phyloP scores from a whole-genome alignment of 2,113 vertebrate species.

The Tragelaphus strepsiceros region DNA sequence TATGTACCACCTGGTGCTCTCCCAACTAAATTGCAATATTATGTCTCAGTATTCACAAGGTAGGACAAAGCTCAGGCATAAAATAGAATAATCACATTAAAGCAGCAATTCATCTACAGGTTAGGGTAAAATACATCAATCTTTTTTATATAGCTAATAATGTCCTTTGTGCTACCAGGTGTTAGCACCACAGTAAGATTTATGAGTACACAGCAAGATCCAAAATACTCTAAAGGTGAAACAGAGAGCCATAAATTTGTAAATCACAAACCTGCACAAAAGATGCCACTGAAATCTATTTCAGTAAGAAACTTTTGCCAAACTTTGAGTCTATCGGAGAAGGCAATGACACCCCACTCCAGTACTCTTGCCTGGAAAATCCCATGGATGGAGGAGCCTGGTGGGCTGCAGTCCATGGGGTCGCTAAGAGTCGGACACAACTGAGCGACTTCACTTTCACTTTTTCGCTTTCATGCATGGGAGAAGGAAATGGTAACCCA shows the following conservation, averaged over 20 bases:
- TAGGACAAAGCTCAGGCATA: slow-evolving; percentile 32
- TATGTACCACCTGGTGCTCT: slow-evolving; percentile 62
- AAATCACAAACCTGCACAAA: neutral
- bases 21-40: slow-evolving; percentile 50
- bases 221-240: slow-evolving; percentile 14
- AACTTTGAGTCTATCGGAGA: neutral
- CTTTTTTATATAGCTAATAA: slow-evolving; percentile 49
- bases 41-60: slow-evolving; percentile 39
- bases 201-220: slow-evolving; percentile 24
- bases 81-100: slow-evolving; percentile 51
- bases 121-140: slow-evolving; percentile 25
- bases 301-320: neutral
- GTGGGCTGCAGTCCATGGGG: no score
- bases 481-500: no score
- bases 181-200: slow-evolving; percentile 33
- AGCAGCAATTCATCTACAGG: slow-evolving; percentile 38
- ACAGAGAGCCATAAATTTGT: neutral
- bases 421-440: no score
- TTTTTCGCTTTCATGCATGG: no score
- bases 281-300: neutral
- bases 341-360: no score
- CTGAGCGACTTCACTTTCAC: no score
- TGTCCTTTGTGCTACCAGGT: slow-evolving; percentile 38
- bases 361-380: no score
- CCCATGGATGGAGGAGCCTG: no score